Percentiles rank a stretch among this genome's conserved stretches.
Evolutionary conservation across 1,140 invertebrate species (phyloP).

Genomic region (Ostrea denselamellosa): DNA sequence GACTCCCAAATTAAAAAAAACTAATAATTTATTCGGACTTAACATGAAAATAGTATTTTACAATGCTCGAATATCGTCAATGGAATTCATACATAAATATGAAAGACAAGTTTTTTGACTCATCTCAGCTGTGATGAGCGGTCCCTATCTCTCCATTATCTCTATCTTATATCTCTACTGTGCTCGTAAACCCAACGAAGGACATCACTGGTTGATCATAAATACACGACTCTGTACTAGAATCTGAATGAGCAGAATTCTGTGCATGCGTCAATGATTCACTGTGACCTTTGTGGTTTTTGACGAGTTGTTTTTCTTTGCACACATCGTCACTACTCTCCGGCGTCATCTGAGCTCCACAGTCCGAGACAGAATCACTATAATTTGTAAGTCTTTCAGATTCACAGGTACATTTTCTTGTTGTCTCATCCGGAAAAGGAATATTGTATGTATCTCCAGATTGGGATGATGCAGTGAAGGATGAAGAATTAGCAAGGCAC

Average conservation of each 20-base stretch:
- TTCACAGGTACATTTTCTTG: neutral
- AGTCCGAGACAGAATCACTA: neutral
- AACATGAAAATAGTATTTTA: too few species aligned
- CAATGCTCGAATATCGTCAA: too few species aligned
- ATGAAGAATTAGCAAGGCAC: neutral
- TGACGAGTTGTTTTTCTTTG: conserved; percentile 12
- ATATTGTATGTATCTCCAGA: neutral
- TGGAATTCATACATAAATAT: neutral
- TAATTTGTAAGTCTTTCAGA: neutral
- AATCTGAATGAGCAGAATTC: neutral
- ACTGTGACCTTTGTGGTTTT: too few species aligned
- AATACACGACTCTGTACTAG: neutral
- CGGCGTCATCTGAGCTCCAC: neutral
- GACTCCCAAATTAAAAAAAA: too few species aligned
- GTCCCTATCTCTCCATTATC: too few species aligned
- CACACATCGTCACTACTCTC: neutral
- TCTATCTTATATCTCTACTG: neutral
- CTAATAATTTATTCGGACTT: too few species aligned
- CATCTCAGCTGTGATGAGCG: too few species aligned
- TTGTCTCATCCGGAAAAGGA: neutral
- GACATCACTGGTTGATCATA: conserved; percentile 7
- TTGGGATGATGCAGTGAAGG: neutral
- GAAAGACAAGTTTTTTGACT: neutral
- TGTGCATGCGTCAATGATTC: neutral
- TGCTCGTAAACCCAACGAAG: neutral